Conservation (phyloP, 2,888 invertebrate genomes). For the Hermaeophaga mercurialis region DNA sequence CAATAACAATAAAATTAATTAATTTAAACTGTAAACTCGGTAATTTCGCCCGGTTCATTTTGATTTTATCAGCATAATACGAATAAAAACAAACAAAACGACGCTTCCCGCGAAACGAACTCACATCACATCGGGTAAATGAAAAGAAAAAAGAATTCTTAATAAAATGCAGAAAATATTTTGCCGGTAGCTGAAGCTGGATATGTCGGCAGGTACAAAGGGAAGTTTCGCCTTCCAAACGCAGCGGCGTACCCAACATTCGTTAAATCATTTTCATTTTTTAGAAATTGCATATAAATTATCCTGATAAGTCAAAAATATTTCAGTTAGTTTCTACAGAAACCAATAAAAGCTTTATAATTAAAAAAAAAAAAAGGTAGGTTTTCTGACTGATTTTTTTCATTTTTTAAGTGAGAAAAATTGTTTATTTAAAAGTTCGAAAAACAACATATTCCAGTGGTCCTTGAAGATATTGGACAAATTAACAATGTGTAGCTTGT, state of each 20-base stretch:
- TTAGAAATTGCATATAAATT: no score
- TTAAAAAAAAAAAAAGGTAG: no score
- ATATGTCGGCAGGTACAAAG: conserved; percentile 46
- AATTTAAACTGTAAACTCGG: conserved; percentile 33
- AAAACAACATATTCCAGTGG: no score
- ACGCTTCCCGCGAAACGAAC: conserved; percentile 19
- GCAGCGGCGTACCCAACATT: conserved; percentile 28
- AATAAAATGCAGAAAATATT: conserved; percentile 44
- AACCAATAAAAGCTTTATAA: no score
- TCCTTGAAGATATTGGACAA: no score
- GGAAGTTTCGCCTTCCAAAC: conserved; percentile 30
- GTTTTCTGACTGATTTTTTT: no score
- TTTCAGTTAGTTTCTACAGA: no score
- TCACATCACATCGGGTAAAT: conserved; percentile 18
- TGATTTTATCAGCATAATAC: conserved; percentile 32
- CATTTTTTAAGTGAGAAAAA: no score
- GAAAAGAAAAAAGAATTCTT: conserved; percentile 30
- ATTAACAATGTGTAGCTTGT: no score
- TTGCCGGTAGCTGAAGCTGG: conserved; percentile 45
- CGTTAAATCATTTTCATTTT: no score
- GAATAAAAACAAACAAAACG: conserved; percentile 28
- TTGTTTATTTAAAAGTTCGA: no score
- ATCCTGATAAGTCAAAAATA: no score
- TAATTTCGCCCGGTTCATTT: conserved; percentile 33
- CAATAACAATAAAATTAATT: conserved; percentile 35